A percentile compares a stretch with the other conserved stretches of the same genome.
Conservation (phyloP, 2,888 invertebrate genomes). For the Temnothorax unifasciatus region DNA sequence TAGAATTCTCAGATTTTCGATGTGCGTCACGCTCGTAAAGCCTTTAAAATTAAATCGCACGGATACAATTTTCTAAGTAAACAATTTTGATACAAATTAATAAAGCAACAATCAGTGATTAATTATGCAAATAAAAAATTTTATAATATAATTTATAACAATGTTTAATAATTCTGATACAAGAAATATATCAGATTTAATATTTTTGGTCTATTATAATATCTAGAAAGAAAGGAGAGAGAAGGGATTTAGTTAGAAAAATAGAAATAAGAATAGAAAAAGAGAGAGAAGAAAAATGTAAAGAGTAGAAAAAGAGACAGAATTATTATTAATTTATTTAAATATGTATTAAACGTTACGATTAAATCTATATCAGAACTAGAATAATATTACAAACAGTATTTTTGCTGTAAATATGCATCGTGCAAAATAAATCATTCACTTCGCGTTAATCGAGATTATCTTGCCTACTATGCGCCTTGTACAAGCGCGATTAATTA, state of each 20-base stretch:
- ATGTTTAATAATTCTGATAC: too few species aligned
- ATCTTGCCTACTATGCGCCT: conserved; percentile 20
- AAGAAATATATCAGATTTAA: not conserved
- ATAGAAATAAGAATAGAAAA: not conserved
- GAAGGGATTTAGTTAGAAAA: not conserved
- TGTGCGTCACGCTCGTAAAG: conserved; percentile 3
- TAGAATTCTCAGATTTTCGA: conserved; percentile 30
- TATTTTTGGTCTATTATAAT: not conserved
- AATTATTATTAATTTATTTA: not conserved
- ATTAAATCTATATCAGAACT: not conserved
- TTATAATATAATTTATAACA: not conserved
- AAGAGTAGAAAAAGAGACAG: not conserved
- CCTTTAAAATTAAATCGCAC: not conserved
- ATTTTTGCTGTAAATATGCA: conserved; percentile 15
- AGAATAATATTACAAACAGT: not conserved
- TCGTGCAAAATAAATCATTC: conserved; percentile 15
- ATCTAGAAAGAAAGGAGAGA: not conserved
- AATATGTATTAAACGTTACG: not conserved
- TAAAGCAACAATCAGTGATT: not conserved
- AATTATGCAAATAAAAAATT: not conserved
- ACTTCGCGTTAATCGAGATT: conserved; percentile 32
- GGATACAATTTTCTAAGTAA: not conserved
- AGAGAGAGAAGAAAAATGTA: not conserved
- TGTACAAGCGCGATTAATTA: conserved; percentile 39
- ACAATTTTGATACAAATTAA: not conserved